Evolutionary conservation across 2,888 invertebrate genomes (phyloP).

Genomic region (Lamellibrachia satsuma): DNA sequence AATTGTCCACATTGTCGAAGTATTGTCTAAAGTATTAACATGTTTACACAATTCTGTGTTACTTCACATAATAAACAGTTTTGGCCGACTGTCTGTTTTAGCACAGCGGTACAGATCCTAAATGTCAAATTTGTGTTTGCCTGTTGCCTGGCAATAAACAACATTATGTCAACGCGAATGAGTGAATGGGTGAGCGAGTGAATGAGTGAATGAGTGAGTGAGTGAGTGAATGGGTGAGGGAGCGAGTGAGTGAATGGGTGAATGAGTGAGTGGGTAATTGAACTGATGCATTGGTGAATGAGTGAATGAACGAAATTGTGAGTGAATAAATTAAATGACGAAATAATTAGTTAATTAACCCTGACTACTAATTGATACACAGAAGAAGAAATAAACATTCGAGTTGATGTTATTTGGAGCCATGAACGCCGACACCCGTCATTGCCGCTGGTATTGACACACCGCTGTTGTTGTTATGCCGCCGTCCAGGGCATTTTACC

Average conservation of each 20-base stretch:
- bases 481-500: background rate
- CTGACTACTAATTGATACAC: background rate
- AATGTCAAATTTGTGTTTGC: too few species aligned
- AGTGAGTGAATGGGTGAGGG: constrained; percentile 24
- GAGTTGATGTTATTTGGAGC: background rate
- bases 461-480: background rate
- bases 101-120: too few species aligned
- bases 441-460: background rate
- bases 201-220: constrained; percentile 34
- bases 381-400: background rate
- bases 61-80: too few species aligned
- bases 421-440: background rate
- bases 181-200: constrained; percentile 31
- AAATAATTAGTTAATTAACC: background rate
- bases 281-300: background rate
- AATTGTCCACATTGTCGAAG: too few species aligned
- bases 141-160: too few species aligned
- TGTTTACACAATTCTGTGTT: too few species aligned
- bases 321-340: background rate
- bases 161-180: constrained; percentile 23
- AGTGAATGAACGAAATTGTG: background rate
- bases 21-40: too few species aligned
- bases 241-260: constrained; percentile 23
- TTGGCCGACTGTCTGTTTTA: too few species aligned
- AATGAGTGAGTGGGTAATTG: constrained; percentile 21